These are phyloP conservation scores for Thalassarche chlororhynchos DNA, from an alignment of 2,113 vertebrate species.

Conservation along the genomic window DNA sequence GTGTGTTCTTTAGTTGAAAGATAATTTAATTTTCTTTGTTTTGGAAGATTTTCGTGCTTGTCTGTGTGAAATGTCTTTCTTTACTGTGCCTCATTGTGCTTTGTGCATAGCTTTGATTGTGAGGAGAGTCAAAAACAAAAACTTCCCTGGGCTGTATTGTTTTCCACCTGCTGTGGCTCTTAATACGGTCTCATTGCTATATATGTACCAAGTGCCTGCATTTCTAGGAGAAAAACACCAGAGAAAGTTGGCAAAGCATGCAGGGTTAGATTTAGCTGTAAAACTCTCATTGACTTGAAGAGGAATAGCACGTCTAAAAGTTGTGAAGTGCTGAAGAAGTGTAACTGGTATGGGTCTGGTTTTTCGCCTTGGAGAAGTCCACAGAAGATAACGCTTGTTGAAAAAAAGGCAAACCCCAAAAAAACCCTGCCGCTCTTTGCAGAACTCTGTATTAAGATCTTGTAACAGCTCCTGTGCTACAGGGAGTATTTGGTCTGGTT, in stretches of 20 bases:
- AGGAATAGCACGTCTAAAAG: background rate
- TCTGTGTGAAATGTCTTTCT: constrained; percentile 52
- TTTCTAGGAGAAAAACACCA: background rate
- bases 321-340: background rate
- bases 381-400: background rate
- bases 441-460: background rate
- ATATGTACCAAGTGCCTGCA: background rate
- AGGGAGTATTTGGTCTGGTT: background rate
- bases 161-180: constrained; percentile 58
- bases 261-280: background rate
- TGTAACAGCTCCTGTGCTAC: background rate
- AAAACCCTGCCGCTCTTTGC: background rate
- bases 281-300: background rate
- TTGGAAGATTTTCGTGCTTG: constrained; percentile 1
- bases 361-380: background rate
- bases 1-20: constrained; percentile 10
- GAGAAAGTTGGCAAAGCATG: background rate
- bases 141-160: background rate
- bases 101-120: constrained; percentile 3
- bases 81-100: constrained; percentile 19
- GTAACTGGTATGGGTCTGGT: background rate
- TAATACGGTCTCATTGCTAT: background rate
- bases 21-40: constrained; percentile 54
- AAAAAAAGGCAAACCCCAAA: fast-evolving
- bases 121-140: background rate